phyloP scores from a whole-genome alignment of 2,113 vertebrate genomes.

The Pao palembangensis region DNA sequence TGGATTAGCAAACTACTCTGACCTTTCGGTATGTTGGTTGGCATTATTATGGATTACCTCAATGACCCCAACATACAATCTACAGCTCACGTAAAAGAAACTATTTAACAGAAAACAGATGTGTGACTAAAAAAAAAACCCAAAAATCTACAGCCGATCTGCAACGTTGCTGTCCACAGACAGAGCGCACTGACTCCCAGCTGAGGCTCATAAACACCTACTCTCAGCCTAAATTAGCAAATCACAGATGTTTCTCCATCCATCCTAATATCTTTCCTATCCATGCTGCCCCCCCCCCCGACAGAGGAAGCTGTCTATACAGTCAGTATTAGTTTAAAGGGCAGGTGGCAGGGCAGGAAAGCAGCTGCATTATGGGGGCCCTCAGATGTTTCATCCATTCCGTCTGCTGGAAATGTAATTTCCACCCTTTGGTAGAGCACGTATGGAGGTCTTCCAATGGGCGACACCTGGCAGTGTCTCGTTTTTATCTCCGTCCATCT shows the following conservation, averaged over 20 bases:
- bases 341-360: conserved; percentile 77
- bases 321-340: conserved; percentile 77
- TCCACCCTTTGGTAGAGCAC: conserved; percentile 58
- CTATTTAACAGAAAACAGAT: conserved; percentile 52
- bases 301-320: conserved; percentile 72
- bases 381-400: conserved; percentile 55
- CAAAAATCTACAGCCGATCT: conserved; percentile 60
- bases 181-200: conserved; percentile 34
- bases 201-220: conserved; percentile 57
- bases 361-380: conserved; percentile 72
- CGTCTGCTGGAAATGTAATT: conserved; percentile 78
- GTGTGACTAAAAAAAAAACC: background rate
- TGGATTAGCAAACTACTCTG: no score
- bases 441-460: conserved; percentile 33
- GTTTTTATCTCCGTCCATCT: no score
- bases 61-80: conserved; percentile 47
- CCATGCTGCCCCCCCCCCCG: conserved; percentile 52
- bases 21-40: background rate
- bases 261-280: conserved; percentile 69
- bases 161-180: conserved; percentile 64
- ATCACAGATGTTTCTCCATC: conserved; percentile 66
- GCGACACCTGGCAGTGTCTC: conserved; percentile 68
- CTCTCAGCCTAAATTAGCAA: conserved; percentile 59
- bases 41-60: conserved; percentile 46
- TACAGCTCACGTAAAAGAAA: conserved; percentile 28